Evolutionary conservation across 2,888 invertebrate species (phyloP).

Genomic region (Ichneumon xanthorius): DNA sequence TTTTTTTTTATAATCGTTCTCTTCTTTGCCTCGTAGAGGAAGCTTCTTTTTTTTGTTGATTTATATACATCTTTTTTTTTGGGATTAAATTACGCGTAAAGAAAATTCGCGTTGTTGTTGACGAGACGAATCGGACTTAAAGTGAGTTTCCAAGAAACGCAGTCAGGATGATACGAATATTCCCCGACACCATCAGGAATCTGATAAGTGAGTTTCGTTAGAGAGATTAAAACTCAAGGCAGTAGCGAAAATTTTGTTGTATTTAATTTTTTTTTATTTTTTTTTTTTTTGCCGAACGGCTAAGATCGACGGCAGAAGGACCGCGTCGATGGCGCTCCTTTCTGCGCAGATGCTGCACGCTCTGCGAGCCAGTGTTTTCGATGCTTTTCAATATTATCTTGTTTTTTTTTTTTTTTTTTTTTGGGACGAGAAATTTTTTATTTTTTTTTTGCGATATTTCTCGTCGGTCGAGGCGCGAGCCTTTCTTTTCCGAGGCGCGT

Average conservation of each 20-base stretch:
- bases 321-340: not conserved
- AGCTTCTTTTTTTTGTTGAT: too few species aligned
- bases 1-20: not conserved
- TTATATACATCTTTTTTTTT: not conserved
- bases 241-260: too few species aligned
- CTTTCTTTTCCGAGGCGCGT: conserved; percentile 38
- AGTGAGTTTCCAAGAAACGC: conserved; percentile 22
- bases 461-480: not conserved
- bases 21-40: not conserved
- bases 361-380: not conserved
- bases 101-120: not conserved
- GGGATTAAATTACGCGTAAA: not conserved
- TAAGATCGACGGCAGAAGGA: not conserved
- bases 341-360: conserved; percentile 1
- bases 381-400: not conserved
- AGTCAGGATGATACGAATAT: conserved; percentile 81
- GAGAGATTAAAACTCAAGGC: not conserved
- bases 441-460: not conserved
- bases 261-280: not conserved
- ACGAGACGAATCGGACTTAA: not conserved
- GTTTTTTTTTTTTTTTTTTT: not conserved
- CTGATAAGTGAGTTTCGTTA: conserved; percentile 80
- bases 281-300: too few species aligned
- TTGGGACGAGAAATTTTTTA: not conserved
- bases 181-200: conserved; percentile 81